phyloP scores from a whole-genome alignment of 2,888 invertebrate species.

The Rambutsinella grinnellia region DNA sequence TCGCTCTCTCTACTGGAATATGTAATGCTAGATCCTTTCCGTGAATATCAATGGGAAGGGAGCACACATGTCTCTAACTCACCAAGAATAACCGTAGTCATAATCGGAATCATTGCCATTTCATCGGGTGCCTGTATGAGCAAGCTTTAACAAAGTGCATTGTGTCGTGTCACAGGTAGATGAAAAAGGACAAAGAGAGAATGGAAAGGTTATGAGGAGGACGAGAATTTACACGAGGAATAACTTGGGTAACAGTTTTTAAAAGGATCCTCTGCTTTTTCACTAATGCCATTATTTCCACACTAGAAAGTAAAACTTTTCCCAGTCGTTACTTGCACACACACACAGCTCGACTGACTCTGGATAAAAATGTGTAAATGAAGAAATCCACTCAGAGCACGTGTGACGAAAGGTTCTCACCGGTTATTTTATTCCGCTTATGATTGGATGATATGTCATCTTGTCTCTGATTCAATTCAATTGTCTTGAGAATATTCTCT shows the following conservation, averaged over 20 bases:
- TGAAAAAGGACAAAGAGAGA: no score
- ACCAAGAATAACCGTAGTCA: conserved; percentile 26
- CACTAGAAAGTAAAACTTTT: background rate
- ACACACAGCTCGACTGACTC: background rate
- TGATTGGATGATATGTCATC: conserved; percentile 58
- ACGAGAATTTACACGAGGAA: background rate
- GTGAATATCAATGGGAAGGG: conserved; percentile 30
- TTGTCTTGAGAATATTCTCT: conserved; percentile 8
- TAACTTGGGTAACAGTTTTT: background rate
- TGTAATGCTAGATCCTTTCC: conserved; percentile 28
- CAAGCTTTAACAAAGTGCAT: no score
- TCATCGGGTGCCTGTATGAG: background rate
- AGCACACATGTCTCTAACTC: conserved; percentile 1
- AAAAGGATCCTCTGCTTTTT: background rate
- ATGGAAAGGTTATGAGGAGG: no score
- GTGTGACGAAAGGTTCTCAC: no score
- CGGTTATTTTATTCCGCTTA: conserved; percentile 48
- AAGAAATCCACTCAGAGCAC: background rate
- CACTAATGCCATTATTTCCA: background rate
- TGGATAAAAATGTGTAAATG: background rate
- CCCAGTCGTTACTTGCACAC: background rate
- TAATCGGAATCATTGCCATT: background rate
- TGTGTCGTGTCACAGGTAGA: no score
- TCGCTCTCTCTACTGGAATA: conserved; percentile 33
- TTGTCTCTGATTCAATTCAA: conserved; percentile 47